Evolutionary conservation across 2,113 vertebrate genomes (phyloP).

Genomic region (Cathartes aura): DNA sequence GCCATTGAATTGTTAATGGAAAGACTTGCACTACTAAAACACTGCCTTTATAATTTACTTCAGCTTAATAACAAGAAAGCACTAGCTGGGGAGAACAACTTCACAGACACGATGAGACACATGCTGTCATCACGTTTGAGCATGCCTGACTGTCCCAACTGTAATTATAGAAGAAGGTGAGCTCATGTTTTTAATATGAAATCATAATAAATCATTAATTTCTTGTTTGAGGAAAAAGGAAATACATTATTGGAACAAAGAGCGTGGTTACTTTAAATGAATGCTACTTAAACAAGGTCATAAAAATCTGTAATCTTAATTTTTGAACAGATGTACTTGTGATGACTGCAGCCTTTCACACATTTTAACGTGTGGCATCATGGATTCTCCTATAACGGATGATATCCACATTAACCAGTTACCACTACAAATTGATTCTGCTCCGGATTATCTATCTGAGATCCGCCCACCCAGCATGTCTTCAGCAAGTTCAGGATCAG

Average conservation of each 20-base stretch:
- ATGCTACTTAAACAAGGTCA: neutral
- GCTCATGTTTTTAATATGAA: slow-evolving; percentile 44
- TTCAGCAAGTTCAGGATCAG: slow-evolving; percentile 91
- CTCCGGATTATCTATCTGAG: slow-evolving; percentile 88
- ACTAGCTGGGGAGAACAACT: slow-evolving; percentile 87
- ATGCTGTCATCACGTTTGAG: slow-evolving; percentile 92
- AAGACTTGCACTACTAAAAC: slow-evolving; percentile 9
- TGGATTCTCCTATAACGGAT: slow-evolving; percentile 92
- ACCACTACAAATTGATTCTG: slow-evolving; percentile 86
- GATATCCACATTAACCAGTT: slow-evolving; percentile 90
- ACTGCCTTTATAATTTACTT: slow-evolving; percentile 46
- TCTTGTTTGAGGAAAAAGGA: neutral
- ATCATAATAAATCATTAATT: neutral
- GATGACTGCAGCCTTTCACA: slow-evolving; percentile 99
- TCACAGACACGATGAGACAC: slow-evolving; percentile 94
- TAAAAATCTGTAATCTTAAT: neutral
- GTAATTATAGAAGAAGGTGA: slow-evolving; percentile 94
- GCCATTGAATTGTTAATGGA: neutral
- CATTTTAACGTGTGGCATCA: slow-evolving; percentile 96
- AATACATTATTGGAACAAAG: neutral
- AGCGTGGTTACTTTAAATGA: neutral
- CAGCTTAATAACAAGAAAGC: slow-evolving; percentile 91
- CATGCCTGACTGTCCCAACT: slow-evolving; percentile 97
- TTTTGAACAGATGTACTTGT: slow-evolving; percentile 89
- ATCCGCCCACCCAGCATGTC: slow-evolving; percentile 93